A percentile compares a stretch with the other conserved stretches of the same genome.
Evolutionary conservation across 2,113 vertebrate genomes (phyloP).

Genomic region (Athene noctua): DNA sequence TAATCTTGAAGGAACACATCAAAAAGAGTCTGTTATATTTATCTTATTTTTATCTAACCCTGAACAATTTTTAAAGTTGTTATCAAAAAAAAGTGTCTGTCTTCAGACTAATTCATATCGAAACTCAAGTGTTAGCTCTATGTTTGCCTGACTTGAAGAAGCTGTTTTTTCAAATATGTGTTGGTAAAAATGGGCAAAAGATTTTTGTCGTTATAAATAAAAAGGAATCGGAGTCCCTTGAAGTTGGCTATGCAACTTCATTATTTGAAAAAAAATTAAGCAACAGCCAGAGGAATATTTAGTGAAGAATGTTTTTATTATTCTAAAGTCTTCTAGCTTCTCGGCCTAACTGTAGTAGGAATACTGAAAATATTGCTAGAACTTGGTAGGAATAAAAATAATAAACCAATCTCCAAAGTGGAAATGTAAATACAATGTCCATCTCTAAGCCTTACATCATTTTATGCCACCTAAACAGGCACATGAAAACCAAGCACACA

Average conservation of each 20-base stretch:
- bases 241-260: neutral
- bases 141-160: neutral
- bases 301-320: neutral
- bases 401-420: neutral
- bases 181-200: neutral
- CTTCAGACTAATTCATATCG: neutral
- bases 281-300: neutral
- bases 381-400: neutral
- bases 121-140: neutral
- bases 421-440: neutral
- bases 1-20: neutral
- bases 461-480: neutral
- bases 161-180: neutral
- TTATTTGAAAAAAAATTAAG: neutral
- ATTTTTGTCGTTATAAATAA: neutral
- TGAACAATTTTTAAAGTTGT: neutral
- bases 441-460: neutral
- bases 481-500: neutral
- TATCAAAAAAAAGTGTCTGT: neutral
- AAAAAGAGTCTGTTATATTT: neutral
- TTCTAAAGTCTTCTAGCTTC: neutral
- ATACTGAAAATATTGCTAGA: neutral
- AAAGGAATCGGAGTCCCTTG: neutral
- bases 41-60: neutral
- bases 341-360: neutral